These are phyloP conservation scores for Meandrusa payeni DNA, from an alignment of 2,888 invertebrate species.

Conservation along the genomic window DNA sequence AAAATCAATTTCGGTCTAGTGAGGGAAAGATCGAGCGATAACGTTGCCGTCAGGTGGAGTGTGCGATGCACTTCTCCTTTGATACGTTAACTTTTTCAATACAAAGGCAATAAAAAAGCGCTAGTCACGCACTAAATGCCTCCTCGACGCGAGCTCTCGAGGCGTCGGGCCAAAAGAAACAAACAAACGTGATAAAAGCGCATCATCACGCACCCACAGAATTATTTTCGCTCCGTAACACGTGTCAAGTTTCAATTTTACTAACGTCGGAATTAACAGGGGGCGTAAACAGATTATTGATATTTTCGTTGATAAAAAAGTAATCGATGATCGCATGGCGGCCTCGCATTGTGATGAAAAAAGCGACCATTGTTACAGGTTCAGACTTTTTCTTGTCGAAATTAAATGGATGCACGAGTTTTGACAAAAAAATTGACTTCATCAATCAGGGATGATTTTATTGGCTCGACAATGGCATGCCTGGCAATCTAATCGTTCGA, in stretches of 20 bases:
- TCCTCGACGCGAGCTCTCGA: slow-evolving; percentile 48
- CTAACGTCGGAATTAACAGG: slow-evolving; percentile 77
- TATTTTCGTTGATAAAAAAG: slow-evolving; percentile 77
- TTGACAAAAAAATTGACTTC: slow-evolving; percentile 69
- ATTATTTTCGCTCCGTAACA: slow-evolving; percentile 77
- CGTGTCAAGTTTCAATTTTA: slow-evolving; percentile 79
- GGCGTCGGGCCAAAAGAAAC: slow-evolving; percentile 71
- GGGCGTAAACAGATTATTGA: slow-evolving; percentile 80
- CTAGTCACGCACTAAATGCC: slow-evolving; percentile 76
- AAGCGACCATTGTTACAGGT: slow-evolving; percentile 67
- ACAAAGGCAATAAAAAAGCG: slow-evolving; percentile 73
- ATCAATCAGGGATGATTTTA: slow-evolving; percentile 76
- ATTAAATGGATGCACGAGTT: slow-evolving; percentile 63
- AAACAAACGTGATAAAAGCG: slow-evolving; percentile 71
- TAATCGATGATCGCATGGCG: slow-evolving; percentile 76
- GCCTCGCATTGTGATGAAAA: slow-evolving; percentile 60
- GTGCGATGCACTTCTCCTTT: slow-evolving; percentile 37
- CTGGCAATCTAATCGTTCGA: slow-evolving; percentile 59
- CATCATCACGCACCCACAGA: slow-evolving; percentile 74
- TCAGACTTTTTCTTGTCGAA: slow-evolving; percentile 51
- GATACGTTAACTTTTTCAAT: slow-evolving; percentile 65
- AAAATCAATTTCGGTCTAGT: slow-evolving; percentile 43
- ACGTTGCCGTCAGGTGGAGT: slow-evolving; percentile 53
- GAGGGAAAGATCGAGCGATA: slow-evolving; percentile 43
- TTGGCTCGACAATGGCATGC: slow-evolving; percentile 65